Percentiles rank a stretch among this genome's conserved stretches.
Conservation (phyloP, 2,888 invertebrate species). For the Pinctada fucata region DNA sequence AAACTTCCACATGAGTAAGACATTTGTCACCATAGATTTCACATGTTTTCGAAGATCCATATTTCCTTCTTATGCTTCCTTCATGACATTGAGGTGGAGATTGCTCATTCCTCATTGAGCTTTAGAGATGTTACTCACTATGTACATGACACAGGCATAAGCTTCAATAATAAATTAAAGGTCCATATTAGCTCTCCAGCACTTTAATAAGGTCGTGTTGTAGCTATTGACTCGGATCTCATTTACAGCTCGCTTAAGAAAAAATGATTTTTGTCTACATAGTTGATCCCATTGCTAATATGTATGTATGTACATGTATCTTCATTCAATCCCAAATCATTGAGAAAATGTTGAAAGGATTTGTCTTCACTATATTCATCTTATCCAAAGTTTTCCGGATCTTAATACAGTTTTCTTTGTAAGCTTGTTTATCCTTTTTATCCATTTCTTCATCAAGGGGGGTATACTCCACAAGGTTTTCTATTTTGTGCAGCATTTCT, state of each 20-base stretch:
- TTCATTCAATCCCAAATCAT: not conserved
- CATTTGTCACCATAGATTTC: slow-evolving; percentile 46
- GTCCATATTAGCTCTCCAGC: slow-evolving; percentile 50
- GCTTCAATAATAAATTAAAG: slow-evolving; percentile 48
- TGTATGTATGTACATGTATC: slow-evolving; percentile 15
- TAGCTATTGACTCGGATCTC: slow-evolving; percentile 48
- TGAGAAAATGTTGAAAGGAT: not conserved
- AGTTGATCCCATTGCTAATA: not conserved
- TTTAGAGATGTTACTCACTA: slow-evolving; percentile 50
- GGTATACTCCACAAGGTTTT: not conserved
- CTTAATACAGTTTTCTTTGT: not conserved
- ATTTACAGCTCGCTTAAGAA: slow-evolving; percentile 37
- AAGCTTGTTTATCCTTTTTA: not conserved
- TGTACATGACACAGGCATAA: slow-evolving; percentile 48
- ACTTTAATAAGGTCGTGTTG: slow-evolving; percentile 38
- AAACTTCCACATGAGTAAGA: slow-evolving; percentile 45
- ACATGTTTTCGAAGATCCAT: slow-evolving; percentile 45
- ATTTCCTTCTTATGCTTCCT: slow-evolving; percentile 26
- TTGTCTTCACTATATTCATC: not conserved
- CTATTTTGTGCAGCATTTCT: slow-evolving; percentile 11
- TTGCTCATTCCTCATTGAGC: slow-evolving; percentile 47
- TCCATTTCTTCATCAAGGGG: slow-evolving; percentile 10
- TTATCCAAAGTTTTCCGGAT: not conserved
- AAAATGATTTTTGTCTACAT: slow-evolving; percentile 18
- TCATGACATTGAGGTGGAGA: slow-evolving; percentile 38